Evolutionary conservation across 92 coral and sea anemone genomes (phyloP), one percentile per base, ranked within the genome.

Genomic region (Parazoanthus atlanticus): DNA sequence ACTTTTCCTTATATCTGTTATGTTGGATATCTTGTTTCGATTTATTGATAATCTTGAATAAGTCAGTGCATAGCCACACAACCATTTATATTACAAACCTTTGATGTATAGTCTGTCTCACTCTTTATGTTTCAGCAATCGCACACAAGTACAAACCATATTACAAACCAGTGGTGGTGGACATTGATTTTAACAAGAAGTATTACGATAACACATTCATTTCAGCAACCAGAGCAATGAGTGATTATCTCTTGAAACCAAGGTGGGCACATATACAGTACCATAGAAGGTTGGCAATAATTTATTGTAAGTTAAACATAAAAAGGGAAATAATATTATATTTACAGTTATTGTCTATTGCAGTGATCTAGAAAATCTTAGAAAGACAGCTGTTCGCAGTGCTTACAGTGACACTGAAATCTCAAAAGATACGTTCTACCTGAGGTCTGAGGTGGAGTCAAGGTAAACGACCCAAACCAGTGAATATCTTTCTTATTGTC

Each of bases 161-260:
- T 56, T 87, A 87, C 90, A 91, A 91, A 28, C 89, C 89, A 32
- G 86, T 86, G 33, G 90, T 41, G 26, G 82, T 89, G 41, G 97
- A 93, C 46, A 86, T 93, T 26, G 95, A 95, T 88, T 95, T 91
- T 82, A 78, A 86, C 90, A 91, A 88, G 83, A 91, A 95, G 19
- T 93, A 97, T 88, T 91, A 97, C 64, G 94, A 97, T 46, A 97
- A 97, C 77, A 97, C 99, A 21, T 97, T 95, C 83, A 94, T 97
- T 56, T 95, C 99, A 70, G 95, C 95, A 56, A 95, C 99, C 34
- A 92, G 99, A 82, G 99, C 99, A 38, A 90, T 97, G 95, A 95
- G 98, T 91, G 99, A 97, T 82, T 97, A 95, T 86, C 95, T 97
- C 32, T 94, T 97, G 23, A 93, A 97, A 78, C 99, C 94, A 89